Conservation (phyloP, 2,113 vertebrate species). For the Eidolon helvum region DNA sequence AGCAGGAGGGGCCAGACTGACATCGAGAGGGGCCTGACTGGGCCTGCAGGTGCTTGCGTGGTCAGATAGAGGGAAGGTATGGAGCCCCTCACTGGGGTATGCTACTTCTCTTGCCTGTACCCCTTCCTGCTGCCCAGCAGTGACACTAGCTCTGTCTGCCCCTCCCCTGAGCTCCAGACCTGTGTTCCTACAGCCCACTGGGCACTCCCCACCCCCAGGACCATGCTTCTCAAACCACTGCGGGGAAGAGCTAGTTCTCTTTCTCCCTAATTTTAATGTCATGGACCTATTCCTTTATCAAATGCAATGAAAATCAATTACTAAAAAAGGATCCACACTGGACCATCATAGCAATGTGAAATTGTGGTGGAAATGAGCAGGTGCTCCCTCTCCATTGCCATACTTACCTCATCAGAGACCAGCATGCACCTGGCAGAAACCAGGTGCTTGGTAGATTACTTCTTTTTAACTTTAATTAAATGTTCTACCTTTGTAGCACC, state of each 20-base stretch:
- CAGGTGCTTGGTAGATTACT: neutral
- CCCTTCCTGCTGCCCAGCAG: neutral
- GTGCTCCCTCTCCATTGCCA: accelerated
- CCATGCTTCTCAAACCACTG: neutral
- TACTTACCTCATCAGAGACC: neutral
- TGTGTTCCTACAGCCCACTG: neutral
- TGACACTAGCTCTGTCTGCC: neutral
- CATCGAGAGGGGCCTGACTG: neutral
- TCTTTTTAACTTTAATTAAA: neutral
- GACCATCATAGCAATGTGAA: no score
- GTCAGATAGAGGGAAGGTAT: neutral
- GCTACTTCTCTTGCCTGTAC: neutral
- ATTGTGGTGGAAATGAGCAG: neutral
- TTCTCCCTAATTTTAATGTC: neutral
- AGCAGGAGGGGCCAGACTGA: neutral
- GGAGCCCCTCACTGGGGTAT: no score
- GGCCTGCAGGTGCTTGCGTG: neutral
- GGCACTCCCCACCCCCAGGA: neutral
- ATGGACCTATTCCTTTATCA: neutral
- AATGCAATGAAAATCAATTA: neutral
- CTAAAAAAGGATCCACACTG: neutral
- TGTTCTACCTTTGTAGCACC: neutral
- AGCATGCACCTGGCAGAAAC: neutral
- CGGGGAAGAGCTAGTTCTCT: neutral
- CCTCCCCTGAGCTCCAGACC: neutral